Conservation (phyloP, 2,113 vertebrate species). For the Vanacampus margaritifer region DNA sequence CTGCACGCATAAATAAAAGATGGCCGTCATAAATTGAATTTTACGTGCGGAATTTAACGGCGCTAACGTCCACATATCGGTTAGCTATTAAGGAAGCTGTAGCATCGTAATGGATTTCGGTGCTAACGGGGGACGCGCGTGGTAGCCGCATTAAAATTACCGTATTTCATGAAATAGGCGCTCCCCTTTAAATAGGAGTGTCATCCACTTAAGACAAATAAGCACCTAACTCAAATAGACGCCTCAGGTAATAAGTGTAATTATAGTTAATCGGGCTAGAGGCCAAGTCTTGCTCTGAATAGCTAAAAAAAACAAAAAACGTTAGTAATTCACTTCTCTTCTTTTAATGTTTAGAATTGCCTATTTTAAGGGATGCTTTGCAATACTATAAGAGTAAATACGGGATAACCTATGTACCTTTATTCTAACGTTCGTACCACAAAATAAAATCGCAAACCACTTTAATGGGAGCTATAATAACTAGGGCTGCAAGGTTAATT, state of each 20-base stretch:
- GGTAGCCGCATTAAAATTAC: background rate
- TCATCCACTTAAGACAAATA: background rate
- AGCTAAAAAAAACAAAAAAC: background rate
- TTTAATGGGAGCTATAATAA: too few relatives aligned
- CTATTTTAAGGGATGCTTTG: too few relatives aligned
- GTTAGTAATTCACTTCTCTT: background rate
- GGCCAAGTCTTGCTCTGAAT: background rate
- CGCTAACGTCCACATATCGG: background rate
- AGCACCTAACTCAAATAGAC: background rate
- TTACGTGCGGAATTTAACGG: background rate
- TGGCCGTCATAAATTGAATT: background rate
- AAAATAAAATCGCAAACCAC: background rate
- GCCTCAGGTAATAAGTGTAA: background rate
- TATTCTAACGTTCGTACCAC: too few relatives aligned
- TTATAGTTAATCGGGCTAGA: background rate
- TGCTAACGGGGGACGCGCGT: background rate
- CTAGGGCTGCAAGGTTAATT: too few relatives aligned
- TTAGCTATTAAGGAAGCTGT: background rate
- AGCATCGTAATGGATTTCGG: background rate
- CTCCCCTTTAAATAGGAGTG: background rate
- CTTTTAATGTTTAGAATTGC: background rate
- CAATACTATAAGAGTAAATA: too few relatives aligned
- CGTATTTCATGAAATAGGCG: background rate
- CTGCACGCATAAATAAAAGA: conserved; percentile 3
- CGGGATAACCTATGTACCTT: too few relatives aligned